phyloP scores from a whole-genome alignment of 2,888 invertebrate species.

The Baccha elongata region DNA sequence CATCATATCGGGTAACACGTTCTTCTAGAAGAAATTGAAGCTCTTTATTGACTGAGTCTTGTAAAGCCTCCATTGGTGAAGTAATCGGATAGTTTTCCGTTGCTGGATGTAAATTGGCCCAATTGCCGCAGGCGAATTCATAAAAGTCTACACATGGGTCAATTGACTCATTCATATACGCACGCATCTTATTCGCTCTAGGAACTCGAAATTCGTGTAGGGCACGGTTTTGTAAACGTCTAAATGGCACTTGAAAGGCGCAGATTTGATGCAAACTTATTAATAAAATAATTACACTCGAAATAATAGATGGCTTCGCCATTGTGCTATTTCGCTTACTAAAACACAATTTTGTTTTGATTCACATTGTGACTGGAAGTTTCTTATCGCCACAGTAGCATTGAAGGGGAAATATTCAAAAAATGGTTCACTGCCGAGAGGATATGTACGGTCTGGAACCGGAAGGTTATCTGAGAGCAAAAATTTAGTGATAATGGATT shows the following conservation, averaged over 20 bases:
- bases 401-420: slow-evolving; percentile 17
- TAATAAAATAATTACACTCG: slow-evolving; percentile 13
- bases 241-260: slow-evolving; percentile 47
- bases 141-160: slow-evolving; percentile 80
- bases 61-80: slow-evolving; percentile 77
- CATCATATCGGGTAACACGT: slow-evolving; percentile 38
- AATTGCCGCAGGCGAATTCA: slow-evolving; percentile 79
- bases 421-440: neutral
- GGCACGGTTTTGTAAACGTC: slow-evolving; percentile 28
- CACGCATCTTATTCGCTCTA: slow-evolving; percentile 77
- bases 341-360: slow-evolving; percentile 22
- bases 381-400: slow-evolving; percentile 33
- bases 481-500: neutral
- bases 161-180: slow-evolving; percentile 76
- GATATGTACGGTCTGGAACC: neutral
- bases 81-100: slow-evolving; percentile 61
- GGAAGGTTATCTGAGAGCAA: slow-evolving; percentile 34
- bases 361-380: neutral
- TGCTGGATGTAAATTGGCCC: slow-evolving; percentile 76
- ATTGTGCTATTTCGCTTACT: slow-evolving; percentile 55
- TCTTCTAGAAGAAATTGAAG: slow-evolving; percentile 73
- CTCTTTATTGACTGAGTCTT: slow-evolving; percentile 76
- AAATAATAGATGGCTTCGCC: slow-evolving; percentile 25
- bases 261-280: slow-evolving; percentile 15
- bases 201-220: slow-evolving; percentile 67